Evolutionary conservation across 2,888 invertebrate genomes (phyloP).

Genomic region (Atrina japonica): DNA sequence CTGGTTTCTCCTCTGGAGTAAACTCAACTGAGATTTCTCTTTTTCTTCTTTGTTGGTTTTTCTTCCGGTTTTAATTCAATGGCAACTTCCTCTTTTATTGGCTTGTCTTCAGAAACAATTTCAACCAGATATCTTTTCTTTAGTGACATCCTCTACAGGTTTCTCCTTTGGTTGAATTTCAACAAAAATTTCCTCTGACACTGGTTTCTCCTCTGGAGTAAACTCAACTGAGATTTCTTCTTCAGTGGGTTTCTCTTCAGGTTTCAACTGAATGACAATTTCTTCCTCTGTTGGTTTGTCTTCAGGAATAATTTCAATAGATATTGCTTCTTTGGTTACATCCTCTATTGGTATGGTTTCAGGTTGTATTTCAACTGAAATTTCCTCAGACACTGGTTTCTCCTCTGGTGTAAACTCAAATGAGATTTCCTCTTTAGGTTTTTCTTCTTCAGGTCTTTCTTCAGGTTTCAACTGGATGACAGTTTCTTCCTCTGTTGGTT

Average conservation of each 20-base stretch:
- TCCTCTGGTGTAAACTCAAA: slow-evolving; percentile 24
- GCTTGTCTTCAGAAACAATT: slow-evolving; percentile 12
- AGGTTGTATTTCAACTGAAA: slow-evolving; percentile 14
- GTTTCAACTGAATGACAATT: slow-evolving; percentile 19
- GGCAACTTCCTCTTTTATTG: slow-evolving; percentile 22
- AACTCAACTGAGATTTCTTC: no score
- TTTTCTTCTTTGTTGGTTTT: slow-evolving; percentile 7
- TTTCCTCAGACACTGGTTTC: slow-evolving; percentile 15
- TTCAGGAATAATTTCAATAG: slow-evolving; percentile 26
- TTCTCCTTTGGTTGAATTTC: not conserved
- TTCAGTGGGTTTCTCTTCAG: slow-evolving; percentile 13
- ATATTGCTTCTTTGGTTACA: slow-evolving; percentile 12
- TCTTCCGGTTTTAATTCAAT: slow-evolving; percentile 9
- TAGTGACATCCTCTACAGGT: slow-evolving; percentile 15
- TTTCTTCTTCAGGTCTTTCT: slow-evolving; percentile 21
- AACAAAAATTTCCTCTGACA: slow-evolving; percentile 23
- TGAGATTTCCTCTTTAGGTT: slow-evolving; percentile 13
- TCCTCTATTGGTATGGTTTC: slow-evolving; percentile 28
- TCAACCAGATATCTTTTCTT: slow-evolving; percentile 10
- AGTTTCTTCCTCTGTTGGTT: slow-evolving; percentile 3
- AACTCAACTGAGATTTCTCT: slow-evolving; percentile 7
- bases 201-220: slow-evolving; percentile 26
- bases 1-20: slow-evolving; percentile 14
- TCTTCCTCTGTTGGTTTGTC: slow-evolving; percentile 24
- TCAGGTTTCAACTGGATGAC: slow-evolving; percentile 7